Evolutionary conservation across 2,888 invertebrate genomes (phyloP).

Genomic region (Eubasilissa splendida): DNA sequence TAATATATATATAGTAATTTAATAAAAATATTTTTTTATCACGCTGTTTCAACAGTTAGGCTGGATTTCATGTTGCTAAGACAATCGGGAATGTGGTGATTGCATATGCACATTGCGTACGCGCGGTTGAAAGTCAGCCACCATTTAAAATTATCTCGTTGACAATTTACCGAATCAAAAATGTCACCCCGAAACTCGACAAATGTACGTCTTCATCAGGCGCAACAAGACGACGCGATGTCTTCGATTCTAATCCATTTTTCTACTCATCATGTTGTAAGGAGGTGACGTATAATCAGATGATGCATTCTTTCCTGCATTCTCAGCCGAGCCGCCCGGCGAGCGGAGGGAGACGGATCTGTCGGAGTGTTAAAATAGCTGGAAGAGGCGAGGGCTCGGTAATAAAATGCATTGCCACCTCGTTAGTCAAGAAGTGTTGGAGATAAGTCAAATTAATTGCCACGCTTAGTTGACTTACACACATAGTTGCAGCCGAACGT

Average conservation of each 20-base stretch:
- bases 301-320: slow-evolving; percentile 31
- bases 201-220: background rate
- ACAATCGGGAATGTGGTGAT: no score
- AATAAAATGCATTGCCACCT: slow-evolving; percentile 58
- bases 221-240: slow-evolving; percentile 24
- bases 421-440: slow-evolving; percentile 55
- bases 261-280: slow-evolving; percentile 6
- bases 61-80: no score
- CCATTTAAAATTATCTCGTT: no score
- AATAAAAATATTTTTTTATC: no score
- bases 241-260: slow-evolving; percentile 16
- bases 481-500: background rate
- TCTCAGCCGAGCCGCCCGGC: background rate
- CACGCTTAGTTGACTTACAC: slow-evolving; percentile 47
- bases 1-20: no score
- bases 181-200: no score
- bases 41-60: no score
- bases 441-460: slow-evolving; percentile 58
- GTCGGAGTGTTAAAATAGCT: slow-evolving; percentile 40
- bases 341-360: background rate
- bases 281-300: slow-evolving; percentile 22
- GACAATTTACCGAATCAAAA: no score
- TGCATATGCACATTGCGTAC: no score
- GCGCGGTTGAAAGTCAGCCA: no score
- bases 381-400: slow-evolving; percentile 22